phyloP scores from a whole-genome alignment of 2,113 vertebrate species.

The Romanogobio albipinnatus region DNA sequence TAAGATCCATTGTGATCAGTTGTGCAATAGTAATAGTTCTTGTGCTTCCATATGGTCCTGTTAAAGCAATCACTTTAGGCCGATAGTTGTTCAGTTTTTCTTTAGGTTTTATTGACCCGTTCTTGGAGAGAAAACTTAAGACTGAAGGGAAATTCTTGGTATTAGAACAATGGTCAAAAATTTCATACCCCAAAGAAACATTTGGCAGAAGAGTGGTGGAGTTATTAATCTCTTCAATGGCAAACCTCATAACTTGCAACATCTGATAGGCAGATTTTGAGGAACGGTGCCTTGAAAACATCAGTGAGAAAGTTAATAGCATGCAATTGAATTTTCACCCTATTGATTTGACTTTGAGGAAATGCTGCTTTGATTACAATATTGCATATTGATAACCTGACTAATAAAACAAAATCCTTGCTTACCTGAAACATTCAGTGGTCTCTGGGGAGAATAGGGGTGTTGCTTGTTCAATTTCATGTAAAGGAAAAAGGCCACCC shows the following conservation, averaged over 20 bases:
- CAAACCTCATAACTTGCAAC: conserved; percentile 81
- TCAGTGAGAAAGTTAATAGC: neutral
- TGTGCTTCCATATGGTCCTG: conserved; percentile 72
- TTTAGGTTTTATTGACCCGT: conserved; percentile 54
- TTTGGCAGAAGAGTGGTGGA: conserved; percentile 80
- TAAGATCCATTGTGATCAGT: conserved; percentile 74
- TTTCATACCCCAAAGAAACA: conserved; percentile 80
- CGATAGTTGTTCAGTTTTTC: conserved; percentile 22
- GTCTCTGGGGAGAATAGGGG: conserved; percentile 16
- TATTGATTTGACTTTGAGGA: neutral
- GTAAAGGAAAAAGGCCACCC: conserved; percentile 51
- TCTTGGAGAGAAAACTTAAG: conserved; percentile 65
- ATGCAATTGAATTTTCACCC: neutral
- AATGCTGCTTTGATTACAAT: neutral
- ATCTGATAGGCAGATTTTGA: conserved; percentile 69
- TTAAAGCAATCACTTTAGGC: conserved; percentile 68
- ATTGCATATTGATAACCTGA: neutral
- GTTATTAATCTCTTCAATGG: conserved; percentile 86
- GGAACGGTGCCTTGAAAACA: conserved; percentile 62
- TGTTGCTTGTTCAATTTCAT: neutral
- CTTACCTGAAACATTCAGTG: conserved; percentile 47
- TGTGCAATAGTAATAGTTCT: conserved; percentile 64
- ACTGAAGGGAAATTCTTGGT: conserved; percentile 65
- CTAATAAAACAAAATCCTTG: neutral
- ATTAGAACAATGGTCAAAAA: conserved; percentile 80